Percentiles rank a stretch among this genome's conserved stretches.
phyloP scores from a whole-genome alignment of 1,140 invertebrate genomes.

The Euglossa dilemma region DNA sequence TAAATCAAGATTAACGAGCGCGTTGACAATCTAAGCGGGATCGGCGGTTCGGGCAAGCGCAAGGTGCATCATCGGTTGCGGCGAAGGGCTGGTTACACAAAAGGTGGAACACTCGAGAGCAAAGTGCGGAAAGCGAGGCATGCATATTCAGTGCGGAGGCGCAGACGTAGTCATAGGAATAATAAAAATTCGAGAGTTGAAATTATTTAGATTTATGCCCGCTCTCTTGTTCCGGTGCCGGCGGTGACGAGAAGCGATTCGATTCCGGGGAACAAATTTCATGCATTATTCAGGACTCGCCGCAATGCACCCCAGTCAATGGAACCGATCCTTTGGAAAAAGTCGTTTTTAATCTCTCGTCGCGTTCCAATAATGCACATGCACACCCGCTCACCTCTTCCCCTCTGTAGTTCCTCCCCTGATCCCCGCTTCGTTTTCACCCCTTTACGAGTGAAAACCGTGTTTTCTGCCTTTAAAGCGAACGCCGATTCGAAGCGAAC shows the following conservation, averaged over 20 bases:
- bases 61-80: constrained; percentile 37
- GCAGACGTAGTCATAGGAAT: constrained; percentile 70
- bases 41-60: constrained; percentile 2
- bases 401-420: background rate
- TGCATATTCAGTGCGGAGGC: constrained; percentile 73
- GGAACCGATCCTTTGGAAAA: constrained; percentile 76
- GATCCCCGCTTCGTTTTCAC: constrained; percentile 15
- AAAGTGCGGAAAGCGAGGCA: constrained; percentile 68
- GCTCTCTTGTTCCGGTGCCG: constrained; percentile 75
- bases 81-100: constrained; percentile 60
- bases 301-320: constrained; percentile 73
- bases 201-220: constrained; percentile 82
- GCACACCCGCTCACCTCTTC: constrained; percentile 5
- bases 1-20: constrained; percentile 38
- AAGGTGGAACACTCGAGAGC: constrained; percentile 57
- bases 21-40: background rate
- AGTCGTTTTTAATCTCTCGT: constrained; percentile 77
- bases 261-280: constrained; percentile 80
- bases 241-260: constrained; percentile 77
- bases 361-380: constrained; percentile 62
- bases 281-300: constrained; percentile 79
- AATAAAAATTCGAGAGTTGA: constrained; percentile 78
- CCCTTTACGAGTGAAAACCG: constrained; percentile 41
- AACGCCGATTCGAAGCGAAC: constrained; percentile 10
- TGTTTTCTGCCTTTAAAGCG: constrained; percentile 42